phyloP scores from a whole-genome alignment of 2,797 vertebrate species.

The Enteromius mattozi region DNA sequence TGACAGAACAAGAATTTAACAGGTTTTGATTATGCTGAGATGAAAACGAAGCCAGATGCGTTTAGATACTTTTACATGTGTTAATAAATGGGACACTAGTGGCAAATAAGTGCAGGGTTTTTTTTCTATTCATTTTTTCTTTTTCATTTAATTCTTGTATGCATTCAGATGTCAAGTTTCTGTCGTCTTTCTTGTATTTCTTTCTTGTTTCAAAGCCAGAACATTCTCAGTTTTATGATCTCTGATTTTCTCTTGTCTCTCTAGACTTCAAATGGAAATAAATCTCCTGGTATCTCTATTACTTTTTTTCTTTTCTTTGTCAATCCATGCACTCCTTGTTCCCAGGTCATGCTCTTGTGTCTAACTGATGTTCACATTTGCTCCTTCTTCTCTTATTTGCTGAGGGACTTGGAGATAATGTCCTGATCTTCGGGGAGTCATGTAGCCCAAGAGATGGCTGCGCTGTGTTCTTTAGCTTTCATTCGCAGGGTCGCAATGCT shows the following conservation, averaged over 20 bases:
- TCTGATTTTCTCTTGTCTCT: conserved; percentile 40
- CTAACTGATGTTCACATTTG: conserved; percentile 62
- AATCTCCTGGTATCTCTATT: conserved; percentile 54
- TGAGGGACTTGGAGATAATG: conserved; percentile 35
- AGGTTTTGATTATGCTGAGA: conserved; percentile 20
- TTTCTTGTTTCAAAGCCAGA: conserved; percentile 31
- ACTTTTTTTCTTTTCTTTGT: conserved; percentile 39
- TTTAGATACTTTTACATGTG: conserved; percentile 49
- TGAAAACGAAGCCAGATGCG: conserved; percentile 14
- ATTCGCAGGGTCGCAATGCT: conserved; percentile 96
- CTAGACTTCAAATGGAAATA: conserved; percentile 38
- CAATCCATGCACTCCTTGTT: conserved; percentile 63
- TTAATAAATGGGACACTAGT: conserved; percentile 70
- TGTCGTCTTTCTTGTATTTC: conserved; percentile 45
- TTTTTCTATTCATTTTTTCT: conserved; percentile 55
- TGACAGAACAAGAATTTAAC: conserved; percentile 62
- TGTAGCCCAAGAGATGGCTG: conserved; percentile 99
- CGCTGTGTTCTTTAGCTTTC: conserved; percentile 99
- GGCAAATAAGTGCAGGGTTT: conserved; percentile 76
- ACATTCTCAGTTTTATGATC: conserved; percentile 44
- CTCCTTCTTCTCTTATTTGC: conserved; percentile 57
- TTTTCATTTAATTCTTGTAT: conserved; percentile 55
- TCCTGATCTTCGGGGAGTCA: conserved; percentile 76
- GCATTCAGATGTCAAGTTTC: conserved; percentile 46
- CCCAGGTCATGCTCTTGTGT: conserved; percentile 69